A percentile compares a stretch with the other conserved stretches of the same genome.
These are phyloP conservation scores for Xiphorhynchus elegans DNA, from an alignment of 2,113 vertebrate species.

Conservation along the genomic window DNA sequence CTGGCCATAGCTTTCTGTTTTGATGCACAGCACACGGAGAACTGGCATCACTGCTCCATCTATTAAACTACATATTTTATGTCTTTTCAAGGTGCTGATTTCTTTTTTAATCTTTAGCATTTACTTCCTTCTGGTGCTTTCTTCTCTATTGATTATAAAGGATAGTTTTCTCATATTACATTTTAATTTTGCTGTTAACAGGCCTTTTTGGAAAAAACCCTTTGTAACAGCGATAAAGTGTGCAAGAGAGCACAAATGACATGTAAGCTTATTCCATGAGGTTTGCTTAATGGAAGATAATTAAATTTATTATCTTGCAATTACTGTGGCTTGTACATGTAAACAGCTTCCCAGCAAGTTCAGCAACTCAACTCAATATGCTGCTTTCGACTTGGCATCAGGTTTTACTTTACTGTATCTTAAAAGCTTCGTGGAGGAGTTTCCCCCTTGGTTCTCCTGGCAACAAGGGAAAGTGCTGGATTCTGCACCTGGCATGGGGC, in stretches of 20 bases:
- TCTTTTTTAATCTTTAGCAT: background rate
- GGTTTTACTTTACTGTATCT: background rate
- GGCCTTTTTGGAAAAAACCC: background rate
- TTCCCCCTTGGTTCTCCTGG: background rate
- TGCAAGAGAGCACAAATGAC: background rate
- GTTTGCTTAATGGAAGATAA: conserved; percentile 28
- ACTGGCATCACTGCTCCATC: background rate
- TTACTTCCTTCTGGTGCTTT: background rate
- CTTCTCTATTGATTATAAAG: background rate
- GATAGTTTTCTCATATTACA: background rate
- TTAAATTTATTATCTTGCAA: conserved; percentile 20
- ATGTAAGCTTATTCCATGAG: background rate
- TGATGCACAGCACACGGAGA: background rate
- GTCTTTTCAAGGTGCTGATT: background rate
- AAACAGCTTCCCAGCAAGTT: conserved; percentile 10
- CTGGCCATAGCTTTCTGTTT: background rate
- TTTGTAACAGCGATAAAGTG: background rate
- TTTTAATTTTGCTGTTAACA: background rate
- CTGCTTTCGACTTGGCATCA: background rate
- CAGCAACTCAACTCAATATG: background rate
- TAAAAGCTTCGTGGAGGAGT: background rate
- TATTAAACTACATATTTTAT: background rate
- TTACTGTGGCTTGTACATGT: background rate
- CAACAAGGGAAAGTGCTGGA: background rate
- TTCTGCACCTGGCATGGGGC: background rate